These are phyloP conservation scores for Bovichtus variegatus DNA, from an alignment of 2,797 vertebrate species.

Conservation along the genomic window DNA sequence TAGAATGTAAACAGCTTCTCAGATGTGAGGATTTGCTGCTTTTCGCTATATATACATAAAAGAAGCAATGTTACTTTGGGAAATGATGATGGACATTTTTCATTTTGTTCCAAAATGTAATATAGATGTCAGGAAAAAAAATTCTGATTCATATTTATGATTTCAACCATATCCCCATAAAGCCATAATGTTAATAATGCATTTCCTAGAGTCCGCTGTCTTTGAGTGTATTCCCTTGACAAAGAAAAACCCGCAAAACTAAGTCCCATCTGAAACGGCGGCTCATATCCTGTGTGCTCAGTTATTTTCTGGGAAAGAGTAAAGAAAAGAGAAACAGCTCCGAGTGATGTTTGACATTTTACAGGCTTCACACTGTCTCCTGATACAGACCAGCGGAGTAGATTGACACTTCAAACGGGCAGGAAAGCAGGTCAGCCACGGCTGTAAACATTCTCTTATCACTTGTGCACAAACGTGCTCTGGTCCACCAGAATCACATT, in stretches of 20 bases:
- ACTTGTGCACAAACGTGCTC: conserved; percentile 56
- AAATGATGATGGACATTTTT: background rate
- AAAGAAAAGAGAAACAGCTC: conserved; percentile 36
- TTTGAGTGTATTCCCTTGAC: background rate
- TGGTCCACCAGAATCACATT: conserved; percentile 52
- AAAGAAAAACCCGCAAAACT: conserved; percentile 14
- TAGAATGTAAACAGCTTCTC: background rate
- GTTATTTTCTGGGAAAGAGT: conserved; percentile 19
- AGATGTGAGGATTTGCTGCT: background rate
- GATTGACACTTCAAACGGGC: conserved; percentile 71
- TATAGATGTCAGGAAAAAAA: too few relatives aligned
- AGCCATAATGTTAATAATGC: background rate
- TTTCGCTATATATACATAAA: background rate
- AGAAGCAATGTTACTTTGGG: background rate
- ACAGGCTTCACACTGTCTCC: conserved; percentile 46
- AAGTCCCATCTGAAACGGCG: background rate
- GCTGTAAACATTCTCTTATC: conserved; percentile 73
- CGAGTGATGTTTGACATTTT: conserved; percentile 70
- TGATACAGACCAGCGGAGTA: conserved; percentile 45
- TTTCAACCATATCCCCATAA: background rate
- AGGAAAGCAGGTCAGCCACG: conserved; percentile 56
- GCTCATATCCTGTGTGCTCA: conserved; percentile 1
- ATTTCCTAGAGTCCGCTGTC: conserved; percentile 1
- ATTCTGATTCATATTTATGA: background rate
- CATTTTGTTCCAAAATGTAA: background rate